Evolutionary conservation across 2,888 invertebrate species (phyloP).

Genomic region (Pedicia rivosa): DNA sequence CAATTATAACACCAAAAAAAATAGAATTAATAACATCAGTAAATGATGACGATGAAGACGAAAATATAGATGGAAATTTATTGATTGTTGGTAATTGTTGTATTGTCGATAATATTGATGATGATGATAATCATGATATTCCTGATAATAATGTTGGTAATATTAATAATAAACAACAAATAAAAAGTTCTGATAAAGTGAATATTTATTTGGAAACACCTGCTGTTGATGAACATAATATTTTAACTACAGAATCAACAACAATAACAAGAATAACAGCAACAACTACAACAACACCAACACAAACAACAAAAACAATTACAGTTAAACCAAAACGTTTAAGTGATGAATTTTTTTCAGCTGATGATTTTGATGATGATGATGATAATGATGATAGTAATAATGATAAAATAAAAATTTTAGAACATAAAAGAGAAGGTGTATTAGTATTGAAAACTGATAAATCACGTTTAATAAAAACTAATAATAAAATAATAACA

Average conservation of each 20-base stretch:
- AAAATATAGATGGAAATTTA: not conserved
- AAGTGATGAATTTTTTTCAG: slow-evolving; percentile 27
- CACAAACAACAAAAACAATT: too few relatives aligned
- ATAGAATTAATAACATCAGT: not conserved
- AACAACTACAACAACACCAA: slow-evolving; percentile 14
- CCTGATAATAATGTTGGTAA: not conserved
- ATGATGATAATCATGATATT: not conserved
- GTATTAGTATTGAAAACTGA: slow-evolving; percentile 3
- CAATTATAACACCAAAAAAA: not conserved
- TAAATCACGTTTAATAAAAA: too few relatives aligned
- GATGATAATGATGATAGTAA: slow-evolving; percentile 5
- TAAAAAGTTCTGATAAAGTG: slow-evolving; percentile 15
- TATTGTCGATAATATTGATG: not conserved
- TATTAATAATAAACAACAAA: not conserved
- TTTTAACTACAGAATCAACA: slow-evolving; percentile 10
- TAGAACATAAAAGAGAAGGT: slow-evolving; percentile 1
- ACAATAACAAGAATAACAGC: slow-evolving; percentile 1
- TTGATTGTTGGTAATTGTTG: not conserved
- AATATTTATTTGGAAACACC: slow-evolving; percentile 29
- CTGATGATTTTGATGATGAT: slow-evolving; percentile 16
- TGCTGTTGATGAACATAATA: slow-evolving; percentile 24
- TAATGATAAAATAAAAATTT: not conserved
- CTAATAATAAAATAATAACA: too few relatives aligned
- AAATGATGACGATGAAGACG: not conserved
- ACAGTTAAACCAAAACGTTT: slow-evolving; percentile 28